Evolutionary conservation across 2,888 invertebrate genomes (phyloP).

Genomic region (Thelaira solivaga): DNA sequence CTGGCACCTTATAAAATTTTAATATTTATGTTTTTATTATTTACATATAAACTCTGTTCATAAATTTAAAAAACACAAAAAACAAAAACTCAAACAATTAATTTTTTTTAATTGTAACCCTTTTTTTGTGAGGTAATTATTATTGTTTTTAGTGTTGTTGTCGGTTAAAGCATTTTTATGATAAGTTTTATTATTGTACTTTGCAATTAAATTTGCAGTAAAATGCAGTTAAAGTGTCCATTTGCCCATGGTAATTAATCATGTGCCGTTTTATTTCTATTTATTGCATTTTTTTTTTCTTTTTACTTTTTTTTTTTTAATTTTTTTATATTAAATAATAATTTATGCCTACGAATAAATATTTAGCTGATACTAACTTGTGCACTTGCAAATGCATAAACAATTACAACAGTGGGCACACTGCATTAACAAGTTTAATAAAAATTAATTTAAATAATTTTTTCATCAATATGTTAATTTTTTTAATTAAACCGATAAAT

Average conservation of each 20-base stretch:
- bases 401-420: not conserved
- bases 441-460: too few species aligned
- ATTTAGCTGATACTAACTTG: conserved; percentile 20
- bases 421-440: too few species aligned
- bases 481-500: too few species aligned
- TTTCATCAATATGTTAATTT: too few species aligned
- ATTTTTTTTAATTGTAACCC: conserved; percentile 35
- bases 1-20: conserved; percentile 59
- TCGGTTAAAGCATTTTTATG: conserved; percentile 50
- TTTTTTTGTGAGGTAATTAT: conserved; percentile 21
- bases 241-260: conserved; percentile 64
- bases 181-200: conserved; percentile 61
- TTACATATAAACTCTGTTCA: conserved; percentile 25
- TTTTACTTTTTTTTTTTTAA: conserved; percentile 3
- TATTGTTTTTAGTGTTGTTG: not conserved
- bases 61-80: not conserved
- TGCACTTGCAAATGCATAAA: conserved; percentile 8
- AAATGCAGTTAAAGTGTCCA: conserved; percentile 63
- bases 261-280: conserved; percentile 44
- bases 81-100: conserved; percentile 17
- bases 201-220: conserved; percentile 61
- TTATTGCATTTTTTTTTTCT: not conserved
- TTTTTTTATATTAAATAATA: conserved; percentile 11
- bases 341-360: conserved; percentile 49
- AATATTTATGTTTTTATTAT: conserved; percentile 55